Percentiles rank a stretch among this genome's conserved stretches.
phyloP scores from a whole-genome alignment of 30 jellyfish, hydroid and myxozoan species.

The Euphysa ruthae region DNA sequence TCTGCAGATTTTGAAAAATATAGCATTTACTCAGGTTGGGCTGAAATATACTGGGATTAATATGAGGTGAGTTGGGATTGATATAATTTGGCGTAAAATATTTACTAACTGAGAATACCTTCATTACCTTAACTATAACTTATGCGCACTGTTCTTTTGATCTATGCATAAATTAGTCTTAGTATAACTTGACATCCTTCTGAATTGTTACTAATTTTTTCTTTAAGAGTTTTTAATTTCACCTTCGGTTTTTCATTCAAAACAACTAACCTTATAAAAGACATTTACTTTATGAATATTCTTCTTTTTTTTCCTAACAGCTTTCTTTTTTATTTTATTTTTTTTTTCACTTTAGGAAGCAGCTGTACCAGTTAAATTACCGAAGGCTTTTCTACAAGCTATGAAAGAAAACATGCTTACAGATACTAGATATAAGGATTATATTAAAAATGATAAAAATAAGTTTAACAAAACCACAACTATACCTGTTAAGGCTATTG shows the following conservation, averaged over 20 bases:
- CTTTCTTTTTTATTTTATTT: not conserved
- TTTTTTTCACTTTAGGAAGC: constrained; percentile 46
- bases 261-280: not conserved
- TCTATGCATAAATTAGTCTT: too few relatives aligned
- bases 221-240: not conserved
- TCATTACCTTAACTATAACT: too few relatives aligned
- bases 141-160: too few relatives aligned
- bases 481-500: too few relatives aligned
- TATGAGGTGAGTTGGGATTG: too few relatives aligned
- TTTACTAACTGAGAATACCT: too few relatives aligned
- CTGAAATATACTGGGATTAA: too few relatives aligned
- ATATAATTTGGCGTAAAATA: too few relatives aligned
- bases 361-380: constrained; percentile 61
- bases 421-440: constrained; percentile 29
- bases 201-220: not conserved
- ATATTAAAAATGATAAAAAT: not conserved
- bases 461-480: not conserved
- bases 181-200: too few relatives aligned
- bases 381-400: constrained; percentile 65
- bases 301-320: not conserved
- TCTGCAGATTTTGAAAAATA: too few relatives aligned
- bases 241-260: not conserved
- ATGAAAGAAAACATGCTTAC: constrained; percentile 72
- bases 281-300: not conserved
- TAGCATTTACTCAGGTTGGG: too few relatives aligned